phyloP scores from a whole-genome alignment of 2,888 invertebrate species.

The Drosophila prolongata region DNA sequence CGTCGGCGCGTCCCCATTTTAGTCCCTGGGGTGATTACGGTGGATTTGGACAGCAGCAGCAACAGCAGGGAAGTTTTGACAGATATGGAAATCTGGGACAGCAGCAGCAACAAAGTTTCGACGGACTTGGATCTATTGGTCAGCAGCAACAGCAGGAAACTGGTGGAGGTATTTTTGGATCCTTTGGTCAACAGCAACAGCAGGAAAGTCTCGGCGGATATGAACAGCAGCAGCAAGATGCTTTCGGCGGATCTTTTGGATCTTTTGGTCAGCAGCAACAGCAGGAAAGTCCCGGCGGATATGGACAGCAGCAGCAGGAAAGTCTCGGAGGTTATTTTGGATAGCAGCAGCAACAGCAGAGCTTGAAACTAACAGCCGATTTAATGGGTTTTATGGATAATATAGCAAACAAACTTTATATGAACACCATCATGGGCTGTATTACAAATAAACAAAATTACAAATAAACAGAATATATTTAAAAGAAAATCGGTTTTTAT shows the following conservation, averaged over 20 bases:
- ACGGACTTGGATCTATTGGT: too few species aligned
- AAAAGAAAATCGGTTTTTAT: too few species aligned
- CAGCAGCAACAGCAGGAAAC: not conserved
- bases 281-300: not conserved
- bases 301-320: not conserved
- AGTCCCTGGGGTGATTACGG: not conserved
- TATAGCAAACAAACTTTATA: too few species aligned
- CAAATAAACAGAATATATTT: too few species aligned
- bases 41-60: not conserved
- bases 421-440: too few species aligned
- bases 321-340: not conserved
- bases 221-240: not conserved
- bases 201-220: not conserved
- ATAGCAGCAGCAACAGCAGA: too few species aligned
- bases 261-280: not conserved
- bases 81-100: not conserved
- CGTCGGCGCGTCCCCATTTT: not conserved
- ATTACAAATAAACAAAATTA: too few species aligned
- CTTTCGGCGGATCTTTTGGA: not conserved
- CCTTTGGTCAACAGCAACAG: not conserved
- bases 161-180: too few species aligned
- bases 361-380: too few species aligned
- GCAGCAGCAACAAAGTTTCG: not conserved
- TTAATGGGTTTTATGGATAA: too few species aligned
- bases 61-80: not conserved